Evolutionary conservation across 2,888 invertebrate species (phyloP).

Genomic region (Conomelus anceps): DNA sequence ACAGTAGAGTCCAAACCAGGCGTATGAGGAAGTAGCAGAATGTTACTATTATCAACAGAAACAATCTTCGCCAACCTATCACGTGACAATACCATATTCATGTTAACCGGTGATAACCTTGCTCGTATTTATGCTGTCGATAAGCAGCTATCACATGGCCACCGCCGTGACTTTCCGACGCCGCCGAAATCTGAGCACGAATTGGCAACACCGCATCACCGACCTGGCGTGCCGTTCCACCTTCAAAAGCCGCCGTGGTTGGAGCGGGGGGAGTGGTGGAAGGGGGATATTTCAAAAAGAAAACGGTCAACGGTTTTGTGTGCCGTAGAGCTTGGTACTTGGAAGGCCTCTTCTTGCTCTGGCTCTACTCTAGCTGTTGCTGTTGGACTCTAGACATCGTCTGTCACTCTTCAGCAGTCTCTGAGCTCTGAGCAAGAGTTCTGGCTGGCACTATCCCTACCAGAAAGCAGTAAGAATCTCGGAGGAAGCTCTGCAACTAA

Average conservation of each 20-base stretch:
- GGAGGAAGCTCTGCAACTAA: no score
- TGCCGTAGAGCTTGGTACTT: background rate
- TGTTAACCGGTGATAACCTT: background rate
- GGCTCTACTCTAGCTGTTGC: background rate
- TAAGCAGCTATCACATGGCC: background rate
- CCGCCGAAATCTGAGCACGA: background rate
- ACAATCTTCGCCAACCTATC: background rate
- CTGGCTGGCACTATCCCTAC: no score
- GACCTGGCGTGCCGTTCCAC: conserved; percentile 11
- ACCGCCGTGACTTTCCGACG: background rate
- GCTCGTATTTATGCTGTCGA: background rate
- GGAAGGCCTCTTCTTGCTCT: background rate
- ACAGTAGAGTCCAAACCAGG: no score
- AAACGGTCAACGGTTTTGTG: conserved; percentile 1
- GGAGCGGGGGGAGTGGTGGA: background rate
- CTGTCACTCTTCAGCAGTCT: background rate
- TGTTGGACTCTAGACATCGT: background rate
- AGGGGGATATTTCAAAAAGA: conserved; percentile 25
- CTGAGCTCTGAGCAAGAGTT: background rate
- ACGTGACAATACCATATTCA: background rate
- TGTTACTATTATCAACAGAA: background rate
- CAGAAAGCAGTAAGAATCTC: no score
- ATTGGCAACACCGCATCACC: background rate
- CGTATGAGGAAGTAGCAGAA: no score
- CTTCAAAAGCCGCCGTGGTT: conserved; percentile 8